Conservation (phyloP, 1,140 invertebrate genomes). For the Penaeus japonicus region DNA sequence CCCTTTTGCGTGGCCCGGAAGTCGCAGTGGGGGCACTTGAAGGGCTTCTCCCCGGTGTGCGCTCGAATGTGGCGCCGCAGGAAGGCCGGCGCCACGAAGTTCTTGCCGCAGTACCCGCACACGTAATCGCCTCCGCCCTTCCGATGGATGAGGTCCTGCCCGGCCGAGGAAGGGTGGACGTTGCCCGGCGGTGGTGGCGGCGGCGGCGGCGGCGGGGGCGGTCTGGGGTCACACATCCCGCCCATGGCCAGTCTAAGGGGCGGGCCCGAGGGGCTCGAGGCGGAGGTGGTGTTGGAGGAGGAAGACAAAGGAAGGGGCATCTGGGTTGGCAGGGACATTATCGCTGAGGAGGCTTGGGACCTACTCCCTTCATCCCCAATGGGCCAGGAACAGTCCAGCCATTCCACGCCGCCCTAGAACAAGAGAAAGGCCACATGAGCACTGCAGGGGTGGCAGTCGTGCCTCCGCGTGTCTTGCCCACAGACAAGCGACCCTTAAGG, state of each 20-base stretch:
- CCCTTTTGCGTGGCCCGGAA: slow-evolving; percentile 55
- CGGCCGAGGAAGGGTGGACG: background rate
- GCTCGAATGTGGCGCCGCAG: slow-evolving; percentile 86
- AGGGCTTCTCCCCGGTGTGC: slow-evolving; percentile 86
- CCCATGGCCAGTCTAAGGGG: background rate
- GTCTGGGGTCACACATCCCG: background rate
- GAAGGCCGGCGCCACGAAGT: slow-evolving; percentile 45
- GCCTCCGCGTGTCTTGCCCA: background rate
- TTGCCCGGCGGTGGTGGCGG: background rate
- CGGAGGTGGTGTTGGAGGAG: background rate
- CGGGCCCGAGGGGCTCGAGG: background rate
- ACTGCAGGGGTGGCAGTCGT: slow-evolving; percentile 30
- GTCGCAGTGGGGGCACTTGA: slow-evolving; percentile 81
- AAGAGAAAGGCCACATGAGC: slow-evolving; percentile 42
- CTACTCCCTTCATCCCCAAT: slow-evolving; percentile 15
- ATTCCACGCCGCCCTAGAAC: slow-evolving; percentile 52
- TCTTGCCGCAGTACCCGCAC: slow-evolving; percentile 53
- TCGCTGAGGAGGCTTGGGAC: slow-evolving; percentile 30
- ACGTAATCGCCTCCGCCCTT: slow-evolving; percentile 26
- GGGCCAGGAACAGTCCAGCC: slow-evolving; percentile 44
- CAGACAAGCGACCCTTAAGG: background rate
- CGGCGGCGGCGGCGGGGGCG: background rate
- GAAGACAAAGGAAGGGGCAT: slow-evolving; percentile 9
- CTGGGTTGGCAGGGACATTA: slow-evolving; percentile 25
- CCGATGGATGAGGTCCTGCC: slow-evolving; percentile 17